Evolutionary conservation across 2,797 vertebrate species (phyloP).

Genomic region (Heliangelus exortis): DNA sequence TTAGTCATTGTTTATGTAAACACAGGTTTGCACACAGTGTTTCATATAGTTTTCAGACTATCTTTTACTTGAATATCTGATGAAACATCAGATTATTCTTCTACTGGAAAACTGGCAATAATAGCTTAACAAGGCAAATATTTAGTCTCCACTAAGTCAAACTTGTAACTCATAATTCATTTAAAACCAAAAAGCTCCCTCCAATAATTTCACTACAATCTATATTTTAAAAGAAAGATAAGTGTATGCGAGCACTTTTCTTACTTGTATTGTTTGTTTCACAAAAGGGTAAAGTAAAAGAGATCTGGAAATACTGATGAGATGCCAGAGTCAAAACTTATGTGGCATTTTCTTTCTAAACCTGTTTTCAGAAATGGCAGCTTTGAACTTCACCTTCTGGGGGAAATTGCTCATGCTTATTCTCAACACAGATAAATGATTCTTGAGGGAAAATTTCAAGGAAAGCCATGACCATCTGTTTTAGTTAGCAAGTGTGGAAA

Average conservation of each 20-base stretch:
- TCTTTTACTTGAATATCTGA: neutral
- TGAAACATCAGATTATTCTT: neutral
- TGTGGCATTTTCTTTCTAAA: constrained; percentile 23
- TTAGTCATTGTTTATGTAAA: neutral
- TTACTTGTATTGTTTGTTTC: neutral
- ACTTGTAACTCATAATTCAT: neutral
- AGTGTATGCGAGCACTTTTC: neutral
- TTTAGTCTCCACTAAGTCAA: neutral
- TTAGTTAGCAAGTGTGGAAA: neutral
- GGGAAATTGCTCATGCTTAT: constrained; percentile 7
- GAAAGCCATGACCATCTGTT: neutral
- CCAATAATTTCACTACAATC: neutral
- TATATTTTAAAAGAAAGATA: neutral
- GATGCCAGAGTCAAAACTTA: constrained; percentile 5
- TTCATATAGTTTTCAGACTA: neutral
- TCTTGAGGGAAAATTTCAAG: constrained; percentile 13
- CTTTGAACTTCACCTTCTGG: constrained; percentile 53
- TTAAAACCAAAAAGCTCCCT: neutral
- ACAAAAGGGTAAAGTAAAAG: constrained; percentile 25
- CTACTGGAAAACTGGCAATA: neutral
- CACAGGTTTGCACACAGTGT: neutral
- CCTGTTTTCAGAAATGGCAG: constrained; percentile 12
- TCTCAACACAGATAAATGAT: neutral
- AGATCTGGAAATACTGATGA: constrained; percentile 4
- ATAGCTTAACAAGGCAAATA: neutral